Conservation (phyloP, 2,113 vertebrate genomes). For the Hemicordylus capensis region DNA sequence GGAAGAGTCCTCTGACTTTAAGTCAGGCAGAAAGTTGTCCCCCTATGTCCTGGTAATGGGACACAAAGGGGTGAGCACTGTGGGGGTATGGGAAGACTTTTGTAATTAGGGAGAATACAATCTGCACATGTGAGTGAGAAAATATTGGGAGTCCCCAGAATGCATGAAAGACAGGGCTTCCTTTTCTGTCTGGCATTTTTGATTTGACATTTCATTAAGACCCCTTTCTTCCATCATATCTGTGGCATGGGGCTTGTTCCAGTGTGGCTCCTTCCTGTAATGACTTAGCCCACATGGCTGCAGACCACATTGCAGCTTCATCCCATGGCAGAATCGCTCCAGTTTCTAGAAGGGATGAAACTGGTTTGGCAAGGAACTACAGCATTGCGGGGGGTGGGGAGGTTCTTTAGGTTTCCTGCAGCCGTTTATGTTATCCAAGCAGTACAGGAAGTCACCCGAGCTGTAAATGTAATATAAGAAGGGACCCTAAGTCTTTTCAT, state of each 20-base stretch:
- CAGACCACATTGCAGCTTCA: too few species aligned
- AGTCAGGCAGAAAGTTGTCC: background rate
- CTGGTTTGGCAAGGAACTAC: too few species aligned
- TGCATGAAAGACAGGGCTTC: too few species aligned
- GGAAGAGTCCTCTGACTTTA: background rate
- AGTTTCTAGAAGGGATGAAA: too few species aligned
- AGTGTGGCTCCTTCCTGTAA: background rate
- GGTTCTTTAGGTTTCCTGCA: too few species aligned
- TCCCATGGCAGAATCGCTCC: too few species aligned
- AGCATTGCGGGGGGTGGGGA: too few species aligned
- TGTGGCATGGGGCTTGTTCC: background rate
- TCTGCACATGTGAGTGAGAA: background rate
- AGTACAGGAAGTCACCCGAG: too few species aligned
- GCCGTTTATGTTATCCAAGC: too few species aligned
- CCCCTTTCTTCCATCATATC: background rate
- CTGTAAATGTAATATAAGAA: too few species aligned
- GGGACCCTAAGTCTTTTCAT: too few species aligned
- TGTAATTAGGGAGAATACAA: background rate
- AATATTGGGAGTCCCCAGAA: background rate
- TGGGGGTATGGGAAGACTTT: background rate
- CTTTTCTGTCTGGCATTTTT: background rate
- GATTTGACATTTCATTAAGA: background rate
- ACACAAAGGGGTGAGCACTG: background rate
- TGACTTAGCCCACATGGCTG: too few species aligned
- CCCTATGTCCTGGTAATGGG: background rate